Evolutionary conservation across 2,797 vertebrate genomes (phyloP), one percentile per base, ranked within the genome.

Genomic region (Tachyglossus aculeatus): DNA sequence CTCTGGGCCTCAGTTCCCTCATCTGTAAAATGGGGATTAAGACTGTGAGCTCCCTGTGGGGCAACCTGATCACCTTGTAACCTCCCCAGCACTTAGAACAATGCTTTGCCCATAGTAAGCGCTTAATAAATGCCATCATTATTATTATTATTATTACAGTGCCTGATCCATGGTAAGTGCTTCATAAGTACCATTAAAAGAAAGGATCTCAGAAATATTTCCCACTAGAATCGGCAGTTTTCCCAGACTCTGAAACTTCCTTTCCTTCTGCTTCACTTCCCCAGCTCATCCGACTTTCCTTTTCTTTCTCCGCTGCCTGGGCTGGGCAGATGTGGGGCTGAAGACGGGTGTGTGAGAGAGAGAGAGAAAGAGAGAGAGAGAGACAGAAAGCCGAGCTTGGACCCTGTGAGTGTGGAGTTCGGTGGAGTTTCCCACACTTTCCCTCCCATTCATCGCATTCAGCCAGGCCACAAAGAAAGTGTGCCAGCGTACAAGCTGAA

Each of bases 401-500:
- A n/a, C 90, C 60, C 79, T 93, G 93, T 95, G 95, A 95, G 95
- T 94, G 71, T 93, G 87, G 91, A 91, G 88, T 86, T 73, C 77
- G 80, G 84, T 85, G 82, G 88, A 91, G 89, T 94, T 96, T 96
- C 95, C 95, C 95, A 96, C 95, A 96, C 93, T 88, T 77, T 24
- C 83, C 88, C 85, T 75, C 82, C 93, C 88, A 93, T 95, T 95
- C 93, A 91, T 68, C 25, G 89, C 88, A 92, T 93, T 89, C 91
- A 94, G 90, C 90, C 77, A 0, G 77, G 51, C 82, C 74, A 93
- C 92, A 95, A 94, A 91, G 88, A 92, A 95, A 93, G 94, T 94
- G 95, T 97, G 95, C 93, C 94, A 87, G 88, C 82, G 86, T 90
- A 91, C 90, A 91, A 89, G 88, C 88, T 86, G 88, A 81, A 90